Conservation (phyloP, 2,888 invertebrate species). For the Euproctis similis region DNA sequence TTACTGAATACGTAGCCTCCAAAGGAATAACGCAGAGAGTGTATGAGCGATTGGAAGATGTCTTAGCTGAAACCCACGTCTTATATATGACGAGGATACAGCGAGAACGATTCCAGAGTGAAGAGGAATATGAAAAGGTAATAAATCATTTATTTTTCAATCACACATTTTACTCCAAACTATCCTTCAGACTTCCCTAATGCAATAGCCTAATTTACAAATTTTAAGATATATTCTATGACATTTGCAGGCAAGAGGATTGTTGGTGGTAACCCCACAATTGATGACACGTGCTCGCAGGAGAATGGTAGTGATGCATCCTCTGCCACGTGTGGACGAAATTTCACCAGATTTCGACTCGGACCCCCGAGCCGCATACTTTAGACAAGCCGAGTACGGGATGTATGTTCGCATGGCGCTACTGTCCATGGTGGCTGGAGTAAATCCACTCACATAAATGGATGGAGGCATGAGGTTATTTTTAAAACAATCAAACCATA, state of each 20-base stretch:
- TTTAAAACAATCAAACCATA: too few relatives aligned
- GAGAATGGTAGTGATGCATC: slow-evolving; percentile 98
- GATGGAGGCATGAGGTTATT: too few relatives aligned
- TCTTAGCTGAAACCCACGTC: too few relatives aligned
- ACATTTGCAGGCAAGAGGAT: slow-evolving; percentile 87
- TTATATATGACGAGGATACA: too few relatives aligned
- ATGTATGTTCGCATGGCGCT: slow-evolving; percentile 99
- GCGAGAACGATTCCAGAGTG: slow-evolving; percentile 89
- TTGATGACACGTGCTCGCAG: slow-evolving; percentile 95
- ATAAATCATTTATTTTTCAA: slow-evolving; percentile 7
- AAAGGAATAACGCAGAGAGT: too few relatives aligned
- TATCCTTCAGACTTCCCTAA: too few relatives aligned
- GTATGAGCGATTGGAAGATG: too few relatives aligned
- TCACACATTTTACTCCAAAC: background rate
- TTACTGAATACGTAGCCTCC: too few relatives aligned
- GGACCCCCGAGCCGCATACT: slow-evolving; percentile 98
- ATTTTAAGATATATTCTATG: too few relatives aligned
- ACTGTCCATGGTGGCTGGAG: slow-evolving; percentile 90
- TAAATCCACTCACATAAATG: slow-evolving; percentile 43
- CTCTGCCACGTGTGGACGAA: slow-evolving; percentile 94
- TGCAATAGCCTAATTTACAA: too few relatives aligned
- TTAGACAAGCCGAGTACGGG: slow-evolving; percentile 98
- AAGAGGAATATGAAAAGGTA: slow-evolving; percentile 92
- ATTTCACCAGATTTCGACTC: slow-evolving; percentile 96
- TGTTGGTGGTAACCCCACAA: slow-evolving; percentile 94